Conservation (phyloP, 1,140 invertebrate species). For the Planococcus citri region DNA sequence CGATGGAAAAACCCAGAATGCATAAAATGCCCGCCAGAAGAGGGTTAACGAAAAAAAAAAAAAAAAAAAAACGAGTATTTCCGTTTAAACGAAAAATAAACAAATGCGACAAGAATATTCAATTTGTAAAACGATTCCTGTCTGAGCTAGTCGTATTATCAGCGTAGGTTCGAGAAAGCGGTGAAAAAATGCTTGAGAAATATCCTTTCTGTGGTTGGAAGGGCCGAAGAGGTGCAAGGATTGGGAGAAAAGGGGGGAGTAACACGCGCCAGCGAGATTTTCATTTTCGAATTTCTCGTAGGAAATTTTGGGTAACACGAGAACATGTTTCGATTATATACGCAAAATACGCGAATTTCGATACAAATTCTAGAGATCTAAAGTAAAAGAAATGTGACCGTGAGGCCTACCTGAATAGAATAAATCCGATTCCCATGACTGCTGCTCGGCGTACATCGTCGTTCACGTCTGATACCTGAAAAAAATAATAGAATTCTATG, state of each 20-base stretch:
- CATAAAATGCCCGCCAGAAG: background rate
- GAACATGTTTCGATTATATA: background rate
- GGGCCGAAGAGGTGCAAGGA: background rate
- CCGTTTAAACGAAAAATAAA: slow-evolving; percentile 4
- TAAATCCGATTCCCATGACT: slow-evolving; percentile 92
- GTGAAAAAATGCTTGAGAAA: background rate
- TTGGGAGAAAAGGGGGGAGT: too few species aligned
- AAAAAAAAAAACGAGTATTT: background rate
- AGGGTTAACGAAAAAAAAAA: background rate
- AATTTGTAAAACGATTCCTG: slow-evolving; percentile 2
- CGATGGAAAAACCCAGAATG: background rate
- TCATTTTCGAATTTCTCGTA: too few species aligned
- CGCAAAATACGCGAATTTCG: background rate
- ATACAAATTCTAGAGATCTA: background rate
- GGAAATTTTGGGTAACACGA: too few species aligned
- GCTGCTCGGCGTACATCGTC: slow-evolving; percentile 96
- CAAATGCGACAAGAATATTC: slow-evolving; percentile 6
- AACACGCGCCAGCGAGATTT: too few species aligned
- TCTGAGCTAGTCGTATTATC: background rate
- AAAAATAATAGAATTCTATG: background rate
- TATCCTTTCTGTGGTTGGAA: background rate
- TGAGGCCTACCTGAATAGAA: slow-evolving; percentile 57
- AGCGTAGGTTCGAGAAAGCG: background rate
- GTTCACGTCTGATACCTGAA: slow-evolving; percentile 74
- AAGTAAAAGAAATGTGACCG: background rate